A percentile compares a stretch with the other conserved stretches of the same genome.
These are phyloP conservation scores for Caenorhabditis becei DNA, from an alignment of 2,888 invertebrate genomes.

Conservation along the genomic window DNA sequence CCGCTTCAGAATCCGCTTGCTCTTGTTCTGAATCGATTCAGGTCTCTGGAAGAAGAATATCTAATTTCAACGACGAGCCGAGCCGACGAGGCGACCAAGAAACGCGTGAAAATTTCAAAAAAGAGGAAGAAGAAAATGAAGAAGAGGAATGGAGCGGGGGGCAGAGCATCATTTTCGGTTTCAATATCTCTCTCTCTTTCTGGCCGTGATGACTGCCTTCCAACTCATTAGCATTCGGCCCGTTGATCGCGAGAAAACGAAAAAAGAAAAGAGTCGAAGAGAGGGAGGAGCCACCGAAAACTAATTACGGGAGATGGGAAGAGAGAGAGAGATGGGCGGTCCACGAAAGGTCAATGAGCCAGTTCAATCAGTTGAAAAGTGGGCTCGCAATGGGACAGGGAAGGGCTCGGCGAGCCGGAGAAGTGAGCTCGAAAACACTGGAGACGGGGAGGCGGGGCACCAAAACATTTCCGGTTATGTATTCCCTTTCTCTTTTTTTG, in stretches of 20 bases:
- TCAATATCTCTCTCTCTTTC: conserved; percentile 1
- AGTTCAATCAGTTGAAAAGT: not conserved
- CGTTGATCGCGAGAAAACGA: not conserved
- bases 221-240: conserved; percentile 42
- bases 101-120: not conserved
- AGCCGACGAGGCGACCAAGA: not conserved
- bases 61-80: conserved; percentile 35
- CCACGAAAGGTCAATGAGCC: not conserved
- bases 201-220: not conserved
- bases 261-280: too few relatives aligned
- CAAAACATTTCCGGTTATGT: conserved; percentile 48
- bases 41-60: conserved; percentile 8
- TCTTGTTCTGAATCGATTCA: conserved; percentile 16
- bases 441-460: not conserved
- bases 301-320: not conserved
- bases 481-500: not conserved
- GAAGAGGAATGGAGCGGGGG: not conserved
- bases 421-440: conserved; percentile 13
- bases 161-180: conserved; percentile 8
- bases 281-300: not conserved
- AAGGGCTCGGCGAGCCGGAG: too few relatives aligned
- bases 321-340: conserved; percentile 5
- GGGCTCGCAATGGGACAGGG: too few relatives aligned
- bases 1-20: conserved; percentile 9
- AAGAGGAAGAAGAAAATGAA: not conserved